Evolutionary conservation across 2,113 vertebrate genomes (phyloP), one percentile per base, ranked within the genome.

Genomic region (Donacobius atricapilla): DNA sequence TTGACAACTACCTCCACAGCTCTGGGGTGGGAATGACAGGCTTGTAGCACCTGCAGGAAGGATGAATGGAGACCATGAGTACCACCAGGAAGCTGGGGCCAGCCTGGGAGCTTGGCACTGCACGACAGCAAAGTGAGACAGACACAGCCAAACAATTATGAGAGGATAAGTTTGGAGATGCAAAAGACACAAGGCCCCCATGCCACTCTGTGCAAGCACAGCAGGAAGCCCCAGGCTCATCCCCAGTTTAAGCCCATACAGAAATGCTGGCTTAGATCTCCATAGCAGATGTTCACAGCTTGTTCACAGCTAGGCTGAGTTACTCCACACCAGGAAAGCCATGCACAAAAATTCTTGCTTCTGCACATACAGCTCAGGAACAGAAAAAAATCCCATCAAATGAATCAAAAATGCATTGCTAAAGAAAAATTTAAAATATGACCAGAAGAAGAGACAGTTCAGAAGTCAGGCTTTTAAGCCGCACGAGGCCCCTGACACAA

Each of bases 1-100:
- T 99, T 99, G 70, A 98, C 95, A 5, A 99, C 97, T 35, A 99
- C 95, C 94, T 99, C 99, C 13, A 99, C 96, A 6, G 98, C 98
- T 88, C 93, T 98, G 42, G 99, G 99, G 73, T 94, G 98, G 85
- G 98, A 97, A 60, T 98, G 97, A 78, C 99, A 99, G 71, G 98
- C 96, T 97, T 99, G 98, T 71, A 99, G 95, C 87, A 99, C 99
- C 99, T 99, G 97, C 15, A 70, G n/a, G 72, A 58, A 64, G 92
- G 84, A 95, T 20, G 44, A 10, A 85, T 3, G 78, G 35, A 93
- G 28, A 92, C 11, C 17, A 4, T 89, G 58, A 95, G 95, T 5
- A 63, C 22, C 30, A 37, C 9, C 21, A 28, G 47, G 39, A 53
- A 73, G 25, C 50, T 63, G 47, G 44, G 53, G 11, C 61, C 39